phyloP scores from a whole-genome alignment of 2,888 invertebrate genomes.

The Tachina lurida region DNA sequence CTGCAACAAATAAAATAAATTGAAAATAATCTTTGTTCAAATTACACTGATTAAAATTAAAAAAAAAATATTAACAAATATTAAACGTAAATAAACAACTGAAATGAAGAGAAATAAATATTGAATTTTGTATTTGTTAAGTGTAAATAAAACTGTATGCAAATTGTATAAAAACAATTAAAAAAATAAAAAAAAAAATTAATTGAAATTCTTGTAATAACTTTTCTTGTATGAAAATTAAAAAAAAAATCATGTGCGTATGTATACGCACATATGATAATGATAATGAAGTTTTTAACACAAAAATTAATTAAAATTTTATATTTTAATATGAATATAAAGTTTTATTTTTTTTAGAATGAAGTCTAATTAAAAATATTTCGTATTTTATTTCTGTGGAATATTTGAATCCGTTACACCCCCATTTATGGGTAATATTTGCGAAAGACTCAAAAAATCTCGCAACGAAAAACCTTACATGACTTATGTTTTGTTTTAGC shows the following conservation, averaged over 20 bases:
- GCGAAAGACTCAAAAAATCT: too few species aligned
- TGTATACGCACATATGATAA: too few species aligned
- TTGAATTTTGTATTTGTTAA: conserved; percentile 24
- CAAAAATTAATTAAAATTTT: too few species aligned
- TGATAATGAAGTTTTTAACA: too few species aligned
- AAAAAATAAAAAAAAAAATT: conserved; percentile 19
- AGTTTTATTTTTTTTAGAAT: too few species aligned
- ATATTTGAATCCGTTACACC: too few species aligned
- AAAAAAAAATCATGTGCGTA: not conserved
- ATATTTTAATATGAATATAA: too few species aligned
- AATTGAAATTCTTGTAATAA: conserved; percentile 29
- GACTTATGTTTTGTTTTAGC: too few species aligned
- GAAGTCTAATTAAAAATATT: too few species aligned
- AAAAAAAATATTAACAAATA: conserved; percentile 24
- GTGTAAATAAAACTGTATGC: conserved; percentile 35
- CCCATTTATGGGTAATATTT: too few species aligned
- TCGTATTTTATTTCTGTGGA: too few species aligned
- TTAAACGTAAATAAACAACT: conserved; percentile 11
- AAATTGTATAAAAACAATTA: conserved; percentile 24
- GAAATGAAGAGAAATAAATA: conserved; percentile 10
- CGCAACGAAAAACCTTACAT: too few species aligned
- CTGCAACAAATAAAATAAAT: not conserved
- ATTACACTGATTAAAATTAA: not conserved
- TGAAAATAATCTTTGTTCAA: not conserved
- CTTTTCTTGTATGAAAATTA: conserved; percentile 28